A percentile compares a stretch with the other conserved stretches of the same genome.
Evolutionary conservation across 2,888 invertebrate species (phyloP).

Genomic region (Formica aserva): DNA sequence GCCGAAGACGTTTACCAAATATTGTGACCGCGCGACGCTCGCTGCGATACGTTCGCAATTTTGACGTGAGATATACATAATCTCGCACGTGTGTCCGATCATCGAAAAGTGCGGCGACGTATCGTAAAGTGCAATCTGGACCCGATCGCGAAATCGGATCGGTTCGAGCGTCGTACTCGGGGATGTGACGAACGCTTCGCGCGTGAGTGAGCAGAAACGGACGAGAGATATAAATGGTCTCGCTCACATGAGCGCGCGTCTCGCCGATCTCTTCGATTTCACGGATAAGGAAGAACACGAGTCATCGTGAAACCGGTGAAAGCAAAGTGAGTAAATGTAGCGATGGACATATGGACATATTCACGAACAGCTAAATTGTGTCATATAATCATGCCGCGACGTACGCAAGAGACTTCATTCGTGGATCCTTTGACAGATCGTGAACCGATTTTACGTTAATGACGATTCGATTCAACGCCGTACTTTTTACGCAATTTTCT

Average conservation of each 20-base stretch:
- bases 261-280: slow-evolving; percentile 42
- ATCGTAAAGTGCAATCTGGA: neutral
- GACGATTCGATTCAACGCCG: neutral
- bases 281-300: slow-evolving; percentile 52
- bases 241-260: neutral
- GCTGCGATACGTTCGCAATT: neutral
- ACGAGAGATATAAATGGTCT: slow-evolving; percentile 38
- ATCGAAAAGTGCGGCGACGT: neutral
- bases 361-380: neutral
- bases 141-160: neutral
- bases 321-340: slow-evolving; percentile 64
- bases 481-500: neutral
- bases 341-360: neutral
- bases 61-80: neutral
- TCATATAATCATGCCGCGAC: neutral
- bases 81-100: neutral
- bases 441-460: neutral
- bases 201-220: slow-evolving; percentile 26
- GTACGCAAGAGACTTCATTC: neutral
- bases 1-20: slow-evolving; percentile 5
- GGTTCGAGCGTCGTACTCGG: neutral
- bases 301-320: slow-evolving; percentile 64
- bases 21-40: slow-evolving; percentile 10
- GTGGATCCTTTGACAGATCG: no score
- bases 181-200: neutral